A percentile compares a stretch with the other conserved stretches of the same genome.
Conservation (phyloP, 2,113 vertebrate species). For the Burhinus bistriatus region DNA sequence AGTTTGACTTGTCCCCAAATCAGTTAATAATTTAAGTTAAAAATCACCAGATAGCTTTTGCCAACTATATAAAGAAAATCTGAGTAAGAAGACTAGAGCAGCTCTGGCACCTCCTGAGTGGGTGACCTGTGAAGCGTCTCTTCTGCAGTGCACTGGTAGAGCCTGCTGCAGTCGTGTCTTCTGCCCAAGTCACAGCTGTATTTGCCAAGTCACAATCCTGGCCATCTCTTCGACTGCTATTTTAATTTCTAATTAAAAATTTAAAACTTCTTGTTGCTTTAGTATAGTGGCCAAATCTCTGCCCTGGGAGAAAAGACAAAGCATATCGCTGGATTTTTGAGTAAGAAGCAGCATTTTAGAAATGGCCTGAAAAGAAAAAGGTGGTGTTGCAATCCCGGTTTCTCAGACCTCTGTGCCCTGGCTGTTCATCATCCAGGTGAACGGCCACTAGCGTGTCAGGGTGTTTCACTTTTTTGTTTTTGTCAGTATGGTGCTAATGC, state of each 20-base stretch:
- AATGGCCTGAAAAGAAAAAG: background rate
- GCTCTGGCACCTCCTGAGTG: background rate
- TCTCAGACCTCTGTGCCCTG: background rate
- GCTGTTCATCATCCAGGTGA: background rate
- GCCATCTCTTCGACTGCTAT: background rate
- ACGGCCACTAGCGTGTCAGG: background rate
- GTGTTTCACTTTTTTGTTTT: background rate
- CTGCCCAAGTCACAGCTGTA: background rate
- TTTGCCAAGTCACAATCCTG: background rate
- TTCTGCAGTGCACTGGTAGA: accelerated
- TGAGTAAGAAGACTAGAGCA: background rate
- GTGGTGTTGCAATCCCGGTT: accelerated
- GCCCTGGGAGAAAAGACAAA: background rate
- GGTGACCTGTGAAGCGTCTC: accelerated
- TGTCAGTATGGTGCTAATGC: background rate
- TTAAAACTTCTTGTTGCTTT: background rate
- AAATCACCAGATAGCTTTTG: background rate
- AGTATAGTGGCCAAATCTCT: background rate
- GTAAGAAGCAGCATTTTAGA: background rate
- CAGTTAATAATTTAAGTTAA: slow-evolving; percentile 36
- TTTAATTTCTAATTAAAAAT: background rate
- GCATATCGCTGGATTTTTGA: background rate
- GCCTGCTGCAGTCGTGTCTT: background rate
- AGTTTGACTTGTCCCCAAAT: slow-evolving; percentile 8
- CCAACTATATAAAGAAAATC: background rate